These are phyloP conservation scores for Pandemis corylana DNA, from an alignment of 2,888 invertebrate genomes.

Conservation along the genomic window DNA sequence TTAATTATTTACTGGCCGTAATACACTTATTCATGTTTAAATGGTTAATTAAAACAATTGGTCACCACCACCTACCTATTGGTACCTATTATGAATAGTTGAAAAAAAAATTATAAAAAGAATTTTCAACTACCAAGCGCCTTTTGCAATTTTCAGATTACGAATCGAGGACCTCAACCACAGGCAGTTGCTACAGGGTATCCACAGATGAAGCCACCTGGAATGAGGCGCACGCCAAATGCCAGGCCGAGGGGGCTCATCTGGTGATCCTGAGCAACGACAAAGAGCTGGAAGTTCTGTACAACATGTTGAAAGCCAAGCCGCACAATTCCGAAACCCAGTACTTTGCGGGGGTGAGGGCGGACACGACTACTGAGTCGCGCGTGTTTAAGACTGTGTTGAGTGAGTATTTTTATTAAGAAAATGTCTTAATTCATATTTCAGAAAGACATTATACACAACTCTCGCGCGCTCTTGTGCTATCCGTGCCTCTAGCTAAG, in stretches of 20 bases:
- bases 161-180: slow-evolving; percentile 15
- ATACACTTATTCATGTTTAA: no score
- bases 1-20: no score
- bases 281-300: slow-evolving; percentile 55
- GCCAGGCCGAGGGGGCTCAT: slow-evolving; percentile 62
- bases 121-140: not conserved
- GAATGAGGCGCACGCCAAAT: slow-evolving; percentile 67
- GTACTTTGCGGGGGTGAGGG: slow-evolving; percentile 65
- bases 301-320: slow-evolving; percentile 50
- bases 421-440: no score
- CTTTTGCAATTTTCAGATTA: slow-evolving; percentile 22
- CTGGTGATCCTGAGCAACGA: slow-evolving; percentile 48
- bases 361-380: slow-evolving; percentile 50
- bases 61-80: no score
- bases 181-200: slow-evolving; percentile 63
- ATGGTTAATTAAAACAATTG: no score
- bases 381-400: slow-evolving; percentile 63
- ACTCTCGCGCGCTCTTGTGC: no score
- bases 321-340: slow-evolving; percentile 46
- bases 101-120: no score
- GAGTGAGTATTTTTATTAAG: not conserved
- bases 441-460: no score
- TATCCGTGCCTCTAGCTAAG: no score
- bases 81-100: no score
- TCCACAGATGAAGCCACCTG: slow-evolving; percentile 56